phyloP scores from a whole-genome alignment of 1,140 invertebrate species.

The Ostrea denselamellosa region DNA sequence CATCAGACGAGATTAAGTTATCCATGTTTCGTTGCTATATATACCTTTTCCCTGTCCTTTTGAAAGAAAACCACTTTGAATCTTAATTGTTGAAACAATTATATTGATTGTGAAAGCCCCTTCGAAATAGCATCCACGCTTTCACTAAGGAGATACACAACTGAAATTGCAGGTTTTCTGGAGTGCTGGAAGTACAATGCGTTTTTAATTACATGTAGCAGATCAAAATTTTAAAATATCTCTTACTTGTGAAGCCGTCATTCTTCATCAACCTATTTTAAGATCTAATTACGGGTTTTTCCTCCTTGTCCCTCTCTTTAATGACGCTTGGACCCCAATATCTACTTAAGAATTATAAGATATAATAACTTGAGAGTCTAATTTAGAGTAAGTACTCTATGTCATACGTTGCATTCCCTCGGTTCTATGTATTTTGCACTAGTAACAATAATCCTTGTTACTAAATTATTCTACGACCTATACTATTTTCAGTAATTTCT shows the following conservation, averaged over 20 bases:
- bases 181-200: background rate
- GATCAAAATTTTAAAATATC: background rate
- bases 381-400: no score
- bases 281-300: no score
- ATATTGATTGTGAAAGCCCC: background rate
- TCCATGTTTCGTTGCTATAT: background rate
- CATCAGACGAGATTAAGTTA: no score
- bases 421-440: no score
- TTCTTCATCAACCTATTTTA: background rate
- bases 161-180: background rate
- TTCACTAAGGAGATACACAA: background rate
- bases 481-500: no score
- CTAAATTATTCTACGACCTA: no score
- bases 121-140: background rate
- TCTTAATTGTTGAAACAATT: background rate
- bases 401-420: no score
- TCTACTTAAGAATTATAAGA: no score
- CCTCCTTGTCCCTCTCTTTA: no score
- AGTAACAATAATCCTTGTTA: no score
- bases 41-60: background rate
- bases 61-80: background rate
- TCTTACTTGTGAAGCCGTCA: background rate
- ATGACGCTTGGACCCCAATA: no score
- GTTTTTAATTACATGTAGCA: background rate
- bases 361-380: no score